These are phyloP conservation scores for Microcaecilia unicolor DNA, from an alignment of 2,797 vertebrate species.

Conservation along the genomic window DNA sequence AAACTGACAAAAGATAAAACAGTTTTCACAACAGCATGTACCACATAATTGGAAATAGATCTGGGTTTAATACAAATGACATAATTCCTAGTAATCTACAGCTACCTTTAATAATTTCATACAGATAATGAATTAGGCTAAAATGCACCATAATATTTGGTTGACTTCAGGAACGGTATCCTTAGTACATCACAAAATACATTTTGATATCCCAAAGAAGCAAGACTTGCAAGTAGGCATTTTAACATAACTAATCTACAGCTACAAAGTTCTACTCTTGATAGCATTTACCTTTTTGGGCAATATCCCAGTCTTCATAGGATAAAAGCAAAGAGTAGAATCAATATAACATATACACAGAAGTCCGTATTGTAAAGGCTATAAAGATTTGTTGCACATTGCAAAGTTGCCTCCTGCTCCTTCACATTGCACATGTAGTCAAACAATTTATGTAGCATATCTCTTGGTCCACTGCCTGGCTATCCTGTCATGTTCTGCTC, in stretches of 20 bases:
- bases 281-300: constrained; percentile 73
- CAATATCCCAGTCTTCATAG: constrained; percentile 74
- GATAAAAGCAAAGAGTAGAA: constrained; percentile 81
- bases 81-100: constrained; percentile 82
- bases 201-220: constrained; percentile 93
- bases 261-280: constrained; percentile 82
- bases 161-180: constrained; percentile 87
- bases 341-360: constrained; percentile 86
- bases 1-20: constrained; percentile 86
- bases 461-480: constrained; percentile 91
- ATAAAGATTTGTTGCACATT: constrained; percentile 82
- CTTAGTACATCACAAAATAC: constrained; percentile 94
- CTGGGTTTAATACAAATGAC: constrained; percentile 85
- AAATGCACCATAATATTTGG: constrained; percentile 93
- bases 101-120: constrained; percentile 81
- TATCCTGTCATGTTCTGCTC: constrained; percentile 91
- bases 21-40: constrained; percentile 87
- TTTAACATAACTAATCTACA: constrained; percentile 90
- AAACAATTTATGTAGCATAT: constrained; percentile 77
- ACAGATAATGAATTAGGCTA: constrained; percentile 91
- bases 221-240: constrained; percentile 89
- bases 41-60: constrained; percentile 82
- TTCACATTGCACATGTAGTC: constrained; percentile 60
- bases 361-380: constrained; percentile 91
- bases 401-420: constrained; percentile 71